Percentiles rank a stretch among this genome's conserved stretches.
Evolutionary conservation across 2,113 vertebrate genomes (phyloP).

Genomic region (Cottus gobio): DNA sequence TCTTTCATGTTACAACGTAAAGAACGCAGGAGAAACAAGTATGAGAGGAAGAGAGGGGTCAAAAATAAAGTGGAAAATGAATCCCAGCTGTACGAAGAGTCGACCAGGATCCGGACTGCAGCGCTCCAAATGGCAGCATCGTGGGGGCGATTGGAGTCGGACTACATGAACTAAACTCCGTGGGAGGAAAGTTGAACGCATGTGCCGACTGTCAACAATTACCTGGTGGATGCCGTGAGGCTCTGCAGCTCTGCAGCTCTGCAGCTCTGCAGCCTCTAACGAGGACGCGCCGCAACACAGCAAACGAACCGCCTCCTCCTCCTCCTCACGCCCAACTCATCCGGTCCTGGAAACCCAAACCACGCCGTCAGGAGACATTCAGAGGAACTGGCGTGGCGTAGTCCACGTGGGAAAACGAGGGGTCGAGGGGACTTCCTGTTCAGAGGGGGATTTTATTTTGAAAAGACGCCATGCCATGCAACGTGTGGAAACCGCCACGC

Average conservation of each 20-base stretch:
- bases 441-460: background rate
- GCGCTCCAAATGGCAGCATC: too few relatives aligned
- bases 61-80: conserved; percentile 2
- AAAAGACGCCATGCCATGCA: background rate
- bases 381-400: too few relatives aligned
- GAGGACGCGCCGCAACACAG: background rate
- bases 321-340: too few relatives aligned
- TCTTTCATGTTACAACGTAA: background rate
- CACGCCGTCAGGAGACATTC: too few relatives aligned
- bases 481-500: too few relatives aligned
- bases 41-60: background rate
- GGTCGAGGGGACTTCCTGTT: too few relatives aligned
- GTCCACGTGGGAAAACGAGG: too few relatives aligned
- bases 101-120: too few relatives aligned
- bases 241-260: too few relatives aligned
- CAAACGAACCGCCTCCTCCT: background rate
- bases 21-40: background rate
- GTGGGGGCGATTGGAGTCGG: too few relatives aligned
- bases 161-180: too few relatives aligned
- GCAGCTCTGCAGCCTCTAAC: background rate
- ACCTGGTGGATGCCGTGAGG: background rate
- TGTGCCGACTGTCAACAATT: conserved; percentile 4
- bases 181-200: conserved; percentile 42
- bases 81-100: conserved; percentile 18
- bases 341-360: too few relatives aligned